Evolutionary conservation across 1,140 invertebrate genomes (phyloP).

Genomic region (Drosophila sturtevanti): DNA sequence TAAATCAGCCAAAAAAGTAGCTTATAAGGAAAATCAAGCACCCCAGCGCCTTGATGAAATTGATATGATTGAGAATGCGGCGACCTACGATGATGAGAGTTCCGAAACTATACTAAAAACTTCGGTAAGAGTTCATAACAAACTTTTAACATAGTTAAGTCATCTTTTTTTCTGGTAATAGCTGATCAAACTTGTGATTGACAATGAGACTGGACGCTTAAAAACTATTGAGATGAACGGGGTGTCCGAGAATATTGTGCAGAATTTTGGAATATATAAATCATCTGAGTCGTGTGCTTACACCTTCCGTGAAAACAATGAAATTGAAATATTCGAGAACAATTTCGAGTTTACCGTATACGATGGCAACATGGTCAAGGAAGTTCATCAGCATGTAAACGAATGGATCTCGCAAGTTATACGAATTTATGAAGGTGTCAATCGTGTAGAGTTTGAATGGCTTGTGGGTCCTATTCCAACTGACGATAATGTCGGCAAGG

Average conservation of each 20-base stretch:
- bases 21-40: neutral
- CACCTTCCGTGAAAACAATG: constrained; percentile 89
- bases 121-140: neutral
- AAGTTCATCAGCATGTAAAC: constrained; percentile 90
- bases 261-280: constrained; percentile 91
- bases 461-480: constrained; percentile 96
- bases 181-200: constrained; percentile 52
- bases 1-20: neutral
- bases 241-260: constrained; percentile 77
- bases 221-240: constrained; percentile 84
- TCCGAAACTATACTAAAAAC: constrained; percentile 13
- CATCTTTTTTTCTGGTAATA: constrained; percentile 1
- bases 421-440: constrained; percentile 87
- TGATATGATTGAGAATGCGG: neutral
- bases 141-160: neutral
- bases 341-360: constrained; percentile 82
- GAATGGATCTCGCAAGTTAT: constrained; percentile 93
- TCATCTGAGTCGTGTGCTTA: constrained; percentile 92
- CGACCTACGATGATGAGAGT: neutral
- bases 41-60: neutral
- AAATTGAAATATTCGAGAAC: constrained; percentile 81
- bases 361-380: constrained; percentile 89
- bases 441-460: constrained; percentile 94
- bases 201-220: constrained; percentile 83
- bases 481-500: constrained; percentile 89